Evolutionary conservation across 1,140 invertebrate genomes (phyloP).

Genomic region (Ephestia elutella): DNA sequence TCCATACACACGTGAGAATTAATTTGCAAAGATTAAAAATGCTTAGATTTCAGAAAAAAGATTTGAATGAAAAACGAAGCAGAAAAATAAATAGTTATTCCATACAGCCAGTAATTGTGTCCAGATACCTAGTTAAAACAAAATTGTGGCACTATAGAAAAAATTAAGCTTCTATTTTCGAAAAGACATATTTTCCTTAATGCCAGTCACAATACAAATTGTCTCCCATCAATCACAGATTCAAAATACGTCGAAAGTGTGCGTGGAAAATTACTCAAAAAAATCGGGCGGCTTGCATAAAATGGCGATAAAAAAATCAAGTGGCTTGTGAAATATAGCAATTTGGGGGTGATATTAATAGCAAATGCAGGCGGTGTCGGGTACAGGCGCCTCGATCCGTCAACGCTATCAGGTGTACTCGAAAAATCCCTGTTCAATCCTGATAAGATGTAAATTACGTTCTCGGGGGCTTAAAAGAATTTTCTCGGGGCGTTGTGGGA

Average conservation of each 20-base stretch:
- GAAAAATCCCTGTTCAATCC: conserved; percentile 4
- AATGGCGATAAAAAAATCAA: conserved; percentile 3
- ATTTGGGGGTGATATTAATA: conserved; percentile 3
- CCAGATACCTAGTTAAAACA: too few relatives aligned
- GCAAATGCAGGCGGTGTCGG: not conserved
- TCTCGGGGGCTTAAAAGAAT: conserved; percentile 1
- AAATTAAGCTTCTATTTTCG: not conserved
- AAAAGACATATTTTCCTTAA: not conserved
- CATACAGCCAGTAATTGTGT: too few relatives aligned
- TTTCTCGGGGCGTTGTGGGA: not conserved
- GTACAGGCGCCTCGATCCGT: not conserved
- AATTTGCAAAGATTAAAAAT: too few relatives aligned
- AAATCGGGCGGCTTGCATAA: not conserved
- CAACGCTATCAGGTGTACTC: conserved; percentile 3
- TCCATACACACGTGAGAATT: not conserved
- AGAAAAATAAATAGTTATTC: too few relatives aligned
- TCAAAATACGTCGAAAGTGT: not conserved
- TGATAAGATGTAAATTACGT: conserved; percentile 4
- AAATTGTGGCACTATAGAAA: too few relatives aligned
- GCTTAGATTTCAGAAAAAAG: too few relatives aligned
- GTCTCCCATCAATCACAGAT: not conserved
- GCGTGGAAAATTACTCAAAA: not conserved
- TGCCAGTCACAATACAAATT: not conserved
- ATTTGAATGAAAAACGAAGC: too few relatives aligned
- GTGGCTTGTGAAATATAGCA: conserved; percentile 3